Base-by-base conservation (phyloP, 2,113 vertebrate genomes). In the Platycercus adscitus region DNA sequence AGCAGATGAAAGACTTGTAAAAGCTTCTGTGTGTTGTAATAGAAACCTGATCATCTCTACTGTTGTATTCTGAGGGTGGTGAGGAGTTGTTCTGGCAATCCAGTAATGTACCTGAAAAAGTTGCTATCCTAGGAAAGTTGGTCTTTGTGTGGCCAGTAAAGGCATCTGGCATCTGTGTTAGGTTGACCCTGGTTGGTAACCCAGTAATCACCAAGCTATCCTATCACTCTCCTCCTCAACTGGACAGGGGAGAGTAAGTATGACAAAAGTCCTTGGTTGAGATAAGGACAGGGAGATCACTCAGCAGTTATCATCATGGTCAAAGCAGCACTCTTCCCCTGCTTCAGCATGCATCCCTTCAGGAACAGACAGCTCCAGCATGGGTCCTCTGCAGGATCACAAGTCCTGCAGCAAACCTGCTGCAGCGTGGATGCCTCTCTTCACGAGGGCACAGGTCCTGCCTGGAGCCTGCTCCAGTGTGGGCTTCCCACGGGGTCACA, bases 1-100 rank as follows among this genome's bases (percentile, higher is more conserved):
- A 65, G 84, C 23, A 81, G 35, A 47, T 5, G 4, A 46, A 81
- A 47, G 43, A 72, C 35, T 87, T 39, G 4, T 0, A 68, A 44
- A 87, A 85, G 26, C 65, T 79, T 87, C n/a, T 78, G 1, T 47
- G 17, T 35, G 7, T 56, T 82, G 73, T 24, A 88, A 15, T 23
- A 79, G 70, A 82, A 89, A 85, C 7, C 2, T 68, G 64, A 5
- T 86, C 58, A 44, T 89, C 4, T 86, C 11, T 69, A 9, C 28
- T 83, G 0, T 52, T 91, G 23, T 73, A n/a, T 84, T 77, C 16
- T 0, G 0, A 13, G 19, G 4, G 2, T 81, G 33, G 12, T 66
- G 24, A 33, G 28, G 28, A 71, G 46, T 44, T 91, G 15, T 19
- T 73, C n/a, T 78, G 35, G 24, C 26, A 65, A n/a, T 71, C 8